Evolutionary conservation across 1,140 invertebrate species (phyloP).

Genomic region (Pantala flavescens): DNA sequence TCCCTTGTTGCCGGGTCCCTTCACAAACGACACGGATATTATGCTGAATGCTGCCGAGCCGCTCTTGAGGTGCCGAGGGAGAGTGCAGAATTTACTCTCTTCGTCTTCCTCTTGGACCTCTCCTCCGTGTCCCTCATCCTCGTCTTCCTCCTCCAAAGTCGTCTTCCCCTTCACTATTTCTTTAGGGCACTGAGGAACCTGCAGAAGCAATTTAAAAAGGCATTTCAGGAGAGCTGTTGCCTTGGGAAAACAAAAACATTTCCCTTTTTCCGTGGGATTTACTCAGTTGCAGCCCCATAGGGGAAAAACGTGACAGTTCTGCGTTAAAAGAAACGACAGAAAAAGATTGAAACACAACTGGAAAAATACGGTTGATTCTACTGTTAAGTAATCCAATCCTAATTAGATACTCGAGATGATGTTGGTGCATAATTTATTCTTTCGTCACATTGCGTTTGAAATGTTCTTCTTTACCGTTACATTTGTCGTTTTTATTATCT

Average conservation of each 20-base stretch:
- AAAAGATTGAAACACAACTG: too few species aligned
- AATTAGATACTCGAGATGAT: too few species aligned
- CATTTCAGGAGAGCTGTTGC: background rate
- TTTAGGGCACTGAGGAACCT: background rate
- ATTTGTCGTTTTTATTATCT: too few species aligned
- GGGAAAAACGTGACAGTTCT: too few species aligned
- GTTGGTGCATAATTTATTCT: too few species aligned
- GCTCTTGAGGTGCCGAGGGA: constrained; percentile 37
- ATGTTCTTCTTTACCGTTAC: too few species aligned
- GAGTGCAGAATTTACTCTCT: constrained; percentile 39
- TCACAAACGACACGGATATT: constrained; percentile 54
- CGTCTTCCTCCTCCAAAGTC: constrained; percentile 24
- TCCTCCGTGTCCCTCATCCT: constrained; percentile 35
- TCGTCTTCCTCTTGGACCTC: constrained; percentile 37
- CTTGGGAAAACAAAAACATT: background rate
- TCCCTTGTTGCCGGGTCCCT: constrained; percentile 73
- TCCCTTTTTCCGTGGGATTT: background rate
- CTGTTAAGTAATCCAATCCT: too few species aligned
- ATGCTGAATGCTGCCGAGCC: constrained; percentile 37
- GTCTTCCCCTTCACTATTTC: constrained; percentile 20
- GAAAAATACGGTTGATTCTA: too few species aligned
- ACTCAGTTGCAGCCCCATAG: too few species aligned
- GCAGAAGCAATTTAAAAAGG: background rate
- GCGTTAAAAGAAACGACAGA: too few species aligned
- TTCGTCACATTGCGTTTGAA: too few species aligned